These are phyloP conservation scores for Cyclargus thomasi DNA, from an alignment of 1,140 invertebrate species.

Conservation along the genomic window DNA sequence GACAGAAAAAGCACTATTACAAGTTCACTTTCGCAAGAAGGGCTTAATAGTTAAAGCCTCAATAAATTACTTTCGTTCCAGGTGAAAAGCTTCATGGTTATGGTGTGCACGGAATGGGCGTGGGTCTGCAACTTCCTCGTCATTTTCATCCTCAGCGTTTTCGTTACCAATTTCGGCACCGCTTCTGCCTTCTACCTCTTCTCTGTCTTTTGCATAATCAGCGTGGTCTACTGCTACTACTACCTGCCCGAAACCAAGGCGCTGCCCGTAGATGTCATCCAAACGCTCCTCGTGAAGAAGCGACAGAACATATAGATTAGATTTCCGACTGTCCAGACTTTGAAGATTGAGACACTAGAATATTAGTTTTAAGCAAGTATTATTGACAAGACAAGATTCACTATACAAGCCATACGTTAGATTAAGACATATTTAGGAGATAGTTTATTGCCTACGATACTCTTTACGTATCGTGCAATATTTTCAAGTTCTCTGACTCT, in stretches of 20 bases:
- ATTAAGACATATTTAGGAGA: not conserved
- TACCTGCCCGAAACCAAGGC: slow-evolving; percentile 80
- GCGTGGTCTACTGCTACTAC: slow-evolving; percentile 72
- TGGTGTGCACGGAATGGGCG: slow-evolving; percentile 44
- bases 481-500: not conserved
- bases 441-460: not conserved
- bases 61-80: slow-evolving; percentile 20
- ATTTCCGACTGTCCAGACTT: not conserved
- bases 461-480: not conserved
- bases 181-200: slow-evolving; percentile 74
- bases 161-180: slow-evolving; percentile 67
- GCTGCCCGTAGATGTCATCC: slow-evolving; percentile 31
- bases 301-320: not conserved
- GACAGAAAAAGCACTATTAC: not conserved
- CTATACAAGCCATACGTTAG: not conserved
- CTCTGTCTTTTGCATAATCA: slow-evolving; percentile 58
- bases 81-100: slow-evolving; percentile 48
- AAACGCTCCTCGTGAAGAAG: slow-evolving; percentile 26
- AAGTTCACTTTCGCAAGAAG: too few species aligned
- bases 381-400: not conserved
- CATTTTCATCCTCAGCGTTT: slow-evolving; percentile 46
- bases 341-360: not conserved
- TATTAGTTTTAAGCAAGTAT: not conserved
- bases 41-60: too few species aligned
- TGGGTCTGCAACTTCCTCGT: slow-evolving; percentile 52